Percentiles rank a stretch among this genome's conserved stretches.
Conservation (phyloP, 2,113 vertebrate species). For the Platichthys flesus region DNA sequence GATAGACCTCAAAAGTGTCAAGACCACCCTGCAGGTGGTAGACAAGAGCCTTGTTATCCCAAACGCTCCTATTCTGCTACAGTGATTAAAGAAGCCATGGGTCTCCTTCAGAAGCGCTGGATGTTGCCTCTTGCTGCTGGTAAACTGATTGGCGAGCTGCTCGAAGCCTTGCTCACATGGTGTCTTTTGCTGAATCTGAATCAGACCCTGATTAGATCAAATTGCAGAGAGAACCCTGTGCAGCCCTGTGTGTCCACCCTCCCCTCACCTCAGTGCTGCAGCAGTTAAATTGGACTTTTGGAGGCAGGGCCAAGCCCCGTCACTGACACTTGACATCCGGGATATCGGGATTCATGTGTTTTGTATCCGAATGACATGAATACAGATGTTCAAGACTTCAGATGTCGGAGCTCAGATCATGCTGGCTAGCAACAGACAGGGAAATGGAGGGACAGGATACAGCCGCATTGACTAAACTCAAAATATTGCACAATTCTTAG, state of each 20-base stretch:
- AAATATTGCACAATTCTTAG: constrained; percentile 5
- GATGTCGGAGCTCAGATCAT: constrained; percentile 20
- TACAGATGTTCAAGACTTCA: constrained; percentile 28
- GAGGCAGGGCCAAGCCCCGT: constrained; percentile 32
- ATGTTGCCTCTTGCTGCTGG: constrained; percentile 63
- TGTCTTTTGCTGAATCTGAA: constrained; percentile 65
- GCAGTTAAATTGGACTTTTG: constrained; percentile 67
- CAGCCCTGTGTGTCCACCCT: constrained; percentile 65
- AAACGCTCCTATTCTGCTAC: constrained; percentile 66
- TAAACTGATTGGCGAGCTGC: constrained; percentile 68
- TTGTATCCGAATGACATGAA: constrained; percentile 20
- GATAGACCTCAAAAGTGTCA: constrained; percentile 50
- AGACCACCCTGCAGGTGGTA: constrained; percentile 62
- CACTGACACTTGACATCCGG: constrained; percentile 9
- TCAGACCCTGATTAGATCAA: constrained; percentile 75
- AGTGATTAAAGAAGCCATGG: constrained; percentile 66
- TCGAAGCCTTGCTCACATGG: constrained; percentile 62
- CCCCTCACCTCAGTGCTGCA: constrained; percentile 44
- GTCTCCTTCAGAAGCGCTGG: constrained; percentile 54
- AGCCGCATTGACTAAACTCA: not conserved
- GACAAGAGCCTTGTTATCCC: constrained; percentile 67
- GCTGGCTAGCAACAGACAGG: constrained; percentile 22
- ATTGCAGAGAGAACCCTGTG: constrained; percentile 67
- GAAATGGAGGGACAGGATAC: constrained; percentile 6
- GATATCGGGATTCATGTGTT: not conserved